phyloP scores from a whole-genome alignment of 2,113 vertebrate species.

The Setophaga petechia region DNA sequence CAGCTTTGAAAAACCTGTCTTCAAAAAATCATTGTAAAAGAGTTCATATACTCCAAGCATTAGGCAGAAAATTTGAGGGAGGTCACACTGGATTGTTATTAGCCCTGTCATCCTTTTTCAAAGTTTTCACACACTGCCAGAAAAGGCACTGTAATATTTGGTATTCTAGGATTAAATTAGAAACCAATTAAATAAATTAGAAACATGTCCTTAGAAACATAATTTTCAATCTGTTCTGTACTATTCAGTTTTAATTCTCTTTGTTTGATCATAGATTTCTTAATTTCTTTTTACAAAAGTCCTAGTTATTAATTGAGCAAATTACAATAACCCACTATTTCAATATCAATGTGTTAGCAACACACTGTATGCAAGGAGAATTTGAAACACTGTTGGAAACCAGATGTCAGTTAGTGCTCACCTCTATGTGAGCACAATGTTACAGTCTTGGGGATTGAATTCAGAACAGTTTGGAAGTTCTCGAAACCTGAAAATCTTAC shows the following conservation, averaged over 20 bases:
- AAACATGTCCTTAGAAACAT: neutral
- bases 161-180: neutral
- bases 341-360: neutral
- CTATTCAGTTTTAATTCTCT: neutral
- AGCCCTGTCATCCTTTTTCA: neutral
- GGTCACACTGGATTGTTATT: neutral
- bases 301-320: neutral
- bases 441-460: neutral
- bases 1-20: neutral
- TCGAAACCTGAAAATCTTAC: neutral
- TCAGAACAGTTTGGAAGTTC: neutral
- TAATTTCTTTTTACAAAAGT: neutral
- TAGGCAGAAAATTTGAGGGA: neutral
- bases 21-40: neutral
- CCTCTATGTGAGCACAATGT: fast-evolving
- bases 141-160: neutral
- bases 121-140: neutral
- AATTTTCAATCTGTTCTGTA: neutral
- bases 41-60: neutral
- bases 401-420: neutral
- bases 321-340: neutral
- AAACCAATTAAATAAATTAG: neutral
- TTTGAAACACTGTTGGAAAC: neutral
- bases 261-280: neutral
- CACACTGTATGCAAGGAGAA: fast-evolving